Percentiles rank a stretch among this genome's conserved stretches.
Evolutionary conservation across 2,113 vertebrate species (phyloP).

Genomic region (Thryonomys swinderianus): DNA sequence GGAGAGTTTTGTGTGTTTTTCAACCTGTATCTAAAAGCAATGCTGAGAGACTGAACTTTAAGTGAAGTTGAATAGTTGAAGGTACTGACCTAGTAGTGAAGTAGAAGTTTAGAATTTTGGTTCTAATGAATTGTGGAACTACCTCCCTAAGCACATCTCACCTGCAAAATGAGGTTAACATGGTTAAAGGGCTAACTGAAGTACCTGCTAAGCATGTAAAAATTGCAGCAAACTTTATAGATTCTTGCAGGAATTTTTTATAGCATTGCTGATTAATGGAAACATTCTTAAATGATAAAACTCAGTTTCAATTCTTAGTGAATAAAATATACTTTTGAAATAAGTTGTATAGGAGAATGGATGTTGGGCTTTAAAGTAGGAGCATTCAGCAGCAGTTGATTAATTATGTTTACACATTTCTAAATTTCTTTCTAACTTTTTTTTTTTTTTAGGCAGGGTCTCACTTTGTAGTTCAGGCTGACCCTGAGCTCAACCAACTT

Average conservation of each 20-base stretch:
- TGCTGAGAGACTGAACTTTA: background rate
- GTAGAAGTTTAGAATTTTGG: background rate
- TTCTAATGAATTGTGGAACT: constrained; percentile 7
- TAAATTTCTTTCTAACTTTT: background rate
- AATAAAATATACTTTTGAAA: background rate
- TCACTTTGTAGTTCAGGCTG: no score
- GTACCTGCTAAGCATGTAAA: constrained; percentile 25
- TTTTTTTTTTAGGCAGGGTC: background rate
- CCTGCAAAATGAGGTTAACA: background rate
- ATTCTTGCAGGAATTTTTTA: background rate
- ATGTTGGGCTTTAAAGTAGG: background rate
- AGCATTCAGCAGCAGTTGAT: background rate
- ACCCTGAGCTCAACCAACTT: no score
- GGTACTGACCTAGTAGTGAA: constrained; percentile 11
- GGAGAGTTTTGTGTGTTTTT: background rate
- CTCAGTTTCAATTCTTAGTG: background rate
- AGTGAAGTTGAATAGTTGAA: background rate
- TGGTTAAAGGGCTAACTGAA: background rate
- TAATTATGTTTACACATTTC: background rate
- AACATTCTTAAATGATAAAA: background rate
- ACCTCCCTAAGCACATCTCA: background rate
- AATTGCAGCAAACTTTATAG: background rate
- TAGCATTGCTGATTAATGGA: background rate
- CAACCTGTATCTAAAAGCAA: background rate
- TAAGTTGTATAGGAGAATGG: background rate